Conservation (phyloP, 2,888 invertebrate genomes). For the Lasioglossum oenotherae region DNA sequence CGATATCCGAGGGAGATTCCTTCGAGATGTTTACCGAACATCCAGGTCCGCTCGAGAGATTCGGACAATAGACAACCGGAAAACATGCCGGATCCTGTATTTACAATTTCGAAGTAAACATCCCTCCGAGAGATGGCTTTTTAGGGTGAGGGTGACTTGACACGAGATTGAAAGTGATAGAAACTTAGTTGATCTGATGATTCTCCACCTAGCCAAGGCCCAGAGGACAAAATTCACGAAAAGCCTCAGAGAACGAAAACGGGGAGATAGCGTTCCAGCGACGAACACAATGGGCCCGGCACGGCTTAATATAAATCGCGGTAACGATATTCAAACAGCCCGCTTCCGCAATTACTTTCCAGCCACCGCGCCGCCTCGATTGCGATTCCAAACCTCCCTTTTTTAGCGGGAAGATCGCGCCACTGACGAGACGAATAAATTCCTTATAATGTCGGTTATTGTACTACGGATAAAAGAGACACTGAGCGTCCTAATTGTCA, state of each 20-base stretch:
- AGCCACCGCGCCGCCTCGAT: slow-evolving; percentile 38
- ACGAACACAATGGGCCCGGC: slow-evolving; percentile 45
- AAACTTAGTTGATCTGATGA: not conserved
- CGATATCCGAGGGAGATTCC: not conserved
- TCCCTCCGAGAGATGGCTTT: not conserved
- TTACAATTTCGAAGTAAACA: not conserved
- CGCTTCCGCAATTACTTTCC: slow-evolving; percentile 56
- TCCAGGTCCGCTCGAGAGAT: slow-evolving; percentile 2
- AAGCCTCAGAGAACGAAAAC: slow-evolving; percentile 20
- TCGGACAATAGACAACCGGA: not conserved
- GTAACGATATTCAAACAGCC: slow-evolving; percentile 60
- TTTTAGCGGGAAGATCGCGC: not conserved
- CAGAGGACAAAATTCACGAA: slow-evolving; percentile 36
- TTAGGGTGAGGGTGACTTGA: not conserved
- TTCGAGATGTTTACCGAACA: slow-evolving; percentile 18
- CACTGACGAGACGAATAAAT: slow-evolving; percentile 47
- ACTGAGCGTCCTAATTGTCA: slow-evolving; percentile 39
- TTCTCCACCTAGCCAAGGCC: slow-evolving; percentile 3
- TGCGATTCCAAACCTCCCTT: slow-evolving; percentile 36
- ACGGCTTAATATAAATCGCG: slow-evolving; percentile 64
- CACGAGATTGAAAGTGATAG: not conserved
- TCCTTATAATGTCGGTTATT: slow-evolving; percentile 51
- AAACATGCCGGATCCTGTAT: not conserved
- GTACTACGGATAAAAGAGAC: slow-evolving; percentile 33
- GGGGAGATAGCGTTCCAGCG: slow-evolving; percentile 7